Conservation (phyloP, 2,797 vertebrate genomes). For the Lagocephalus sceleratus region DNA sequence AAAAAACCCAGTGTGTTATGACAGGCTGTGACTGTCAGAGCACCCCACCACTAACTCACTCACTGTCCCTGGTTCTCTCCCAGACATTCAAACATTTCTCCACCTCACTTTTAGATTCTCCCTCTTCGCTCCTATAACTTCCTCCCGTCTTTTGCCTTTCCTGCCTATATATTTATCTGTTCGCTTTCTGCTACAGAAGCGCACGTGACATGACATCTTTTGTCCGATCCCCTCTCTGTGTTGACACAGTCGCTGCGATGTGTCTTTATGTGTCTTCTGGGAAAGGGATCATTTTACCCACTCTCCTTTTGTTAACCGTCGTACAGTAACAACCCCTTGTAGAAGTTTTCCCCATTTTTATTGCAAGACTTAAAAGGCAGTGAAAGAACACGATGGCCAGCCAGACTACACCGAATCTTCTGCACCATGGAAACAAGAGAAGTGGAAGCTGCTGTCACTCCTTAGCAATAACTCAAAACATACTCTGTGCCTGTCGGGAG, state of each 20-base stretch:
- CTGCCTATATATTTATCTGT: constrained; percentile 6
- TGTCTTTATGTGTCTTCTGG: constrained; percentile 39
- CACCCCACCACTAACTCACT: constrained; percentile 13
- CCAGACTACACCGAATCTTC: constrained; percentile 36
- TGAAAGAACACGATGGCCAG: constrained; percentile 27
- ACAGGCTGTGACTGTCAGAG: constrained; percentile 44
- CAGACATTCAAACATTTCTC: neutral
- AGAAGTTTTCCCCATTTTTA: constrained; percentile 34
- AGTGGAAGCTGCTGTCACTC: constrained; percentile 33
- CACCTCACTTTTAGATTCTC: no score
- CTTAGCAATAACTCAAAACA: constrained; percentile 35
- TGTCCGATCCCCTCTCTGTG: constrained; percentile 12
- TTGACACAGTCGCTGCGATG: constrained; percentile 35
- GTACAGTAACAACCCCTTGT: constrained; percentile 20
- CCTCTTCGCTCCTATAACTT: neutral
- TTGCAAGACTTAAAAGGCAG: constrained; percentile 42
- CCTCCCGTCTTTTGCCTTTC: constrained; percentile 2
- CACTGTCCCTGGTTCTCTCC: neutral
- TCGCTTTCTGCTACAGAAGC: no score
- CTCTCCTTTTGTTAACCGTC: constrained; percentile 43
- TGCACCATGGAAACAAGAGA: constrained; percentile 26
- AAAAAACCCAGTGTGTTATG: constrained; percentile 37
- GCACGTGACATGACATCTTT: neutral
- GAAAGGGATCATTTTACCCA: constrained; percentile 43
- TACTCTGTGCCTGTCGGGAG: constrained; percentile 19